phyloP scores from a whole-genome alignment of 2,797 vertebrate genomes.

The Myotis myotis region DNA sequence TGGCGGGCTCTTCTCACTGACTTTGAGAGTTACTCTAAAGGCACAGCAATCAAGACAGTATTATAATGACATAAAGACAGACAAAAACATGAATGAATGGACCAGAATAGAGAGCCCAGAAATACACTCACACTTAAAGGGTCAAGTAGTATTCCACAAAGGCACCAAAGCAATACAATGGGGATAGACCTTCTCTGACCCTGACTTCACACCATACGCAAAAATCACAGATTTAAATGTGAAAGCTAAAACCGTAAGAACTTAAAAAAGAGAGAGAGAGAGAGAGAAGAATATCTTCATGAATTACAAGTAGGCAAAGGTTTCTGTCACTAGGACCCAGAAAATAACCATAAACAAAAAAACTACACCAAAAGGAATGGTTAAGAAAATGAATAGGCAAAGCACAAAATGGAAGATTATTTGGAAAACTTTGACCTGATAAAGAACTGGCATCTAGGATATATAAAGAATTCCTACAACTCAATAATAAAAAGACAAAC shows the following conservation, averaged over 20 bases:
- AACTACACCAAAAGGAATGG: neutral
- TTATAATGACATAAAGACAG: neutral
- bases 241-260: neutral
- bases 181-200: neutral
- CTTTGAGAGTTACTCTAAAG: neutral
- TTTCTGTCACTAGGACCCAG: neutral
- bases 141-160: neutral
- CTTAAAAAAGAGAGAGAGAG: neutral
- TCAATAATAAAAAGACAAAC: neutral
- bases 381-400: neutral
- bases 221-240: neutral
- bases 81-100: neutral
- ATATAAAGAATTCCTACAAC: neutral
- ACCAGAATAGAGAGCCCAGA: neutral
- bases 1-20: neutral
- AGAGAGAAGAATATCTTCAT: neutral
- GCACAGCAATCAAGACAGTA: neutral
- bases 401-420: neutral
- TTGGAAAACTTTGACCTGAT: neutral
- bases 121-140: neutral
- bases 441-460: neutral
- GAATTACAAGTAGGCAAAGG: neutral
- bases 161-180: neutral
- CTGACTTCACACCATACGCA: neutral
- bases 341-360: slow-evolving; percentile 7